Evolutionary conservation across 2,888 invertebrate genomes (phyloP).

Genomic region (Salpingus planirostris): DNA sequence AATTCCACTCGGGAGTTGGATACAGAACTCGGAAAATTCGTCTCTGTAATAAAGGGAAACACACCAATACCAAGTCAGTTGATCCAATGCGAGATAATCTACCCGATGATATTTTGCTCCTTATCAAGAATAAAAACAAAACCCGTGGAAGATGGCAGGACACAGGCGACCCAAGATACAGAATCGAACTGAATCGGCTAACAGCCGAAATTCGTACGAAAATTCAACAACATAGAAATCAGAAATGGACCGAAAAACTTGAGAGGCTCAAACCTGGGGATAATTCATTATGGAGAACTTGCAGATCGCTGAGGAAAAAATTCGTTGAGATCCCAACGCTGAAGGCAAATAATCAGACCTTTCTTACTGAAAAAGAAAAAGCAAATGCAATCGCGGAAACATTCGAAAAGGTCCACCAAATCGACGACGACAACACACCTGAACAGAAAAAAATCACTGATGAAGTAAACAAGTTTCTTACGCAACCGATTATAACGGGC

Average conservation of each 20-base stretch:
- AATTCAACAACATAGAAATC: background rate
- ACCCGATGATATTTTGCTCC: background rate
- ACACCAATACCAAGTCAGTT: background rate
- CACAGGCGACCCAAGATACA: background rate
- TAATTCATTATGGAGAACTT: constrained; percentile 1
- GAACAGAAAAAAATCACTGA: background rate
- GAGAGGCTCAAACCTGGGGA: background rate
- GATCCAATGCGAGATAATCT: background rate
- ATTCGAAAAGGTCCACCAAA: background rate
- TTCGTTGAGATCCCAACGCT: background rate
- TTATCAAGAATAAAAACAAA: constrained; percentile 2
- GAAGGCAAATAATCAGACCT: background rate
- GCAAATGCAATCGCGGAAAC: background rate
- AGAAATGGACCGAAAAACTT: background rate
- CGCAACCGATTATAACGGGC: too few relatives aligned
- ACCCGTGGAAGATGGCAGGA: background rate
- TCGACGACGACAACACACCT: background rate
- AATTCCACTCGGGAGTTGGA: background rate
- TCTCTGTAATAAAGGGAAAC: background rate
- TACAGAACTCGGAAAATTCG: background rate
- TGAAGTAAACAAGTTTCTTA: background rate
- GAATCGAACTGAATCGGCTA: background rate
- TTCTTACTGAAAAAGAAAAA: background rate
- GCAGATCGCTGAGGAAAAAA: background rate
- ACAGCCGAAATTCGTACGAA: background rate